Percentiles rank a stretch among this genome's conserved stretches.
Conservation (phyloP, 1,140 invertebrate genomes). For the Heliothis subflexa region DNA sequence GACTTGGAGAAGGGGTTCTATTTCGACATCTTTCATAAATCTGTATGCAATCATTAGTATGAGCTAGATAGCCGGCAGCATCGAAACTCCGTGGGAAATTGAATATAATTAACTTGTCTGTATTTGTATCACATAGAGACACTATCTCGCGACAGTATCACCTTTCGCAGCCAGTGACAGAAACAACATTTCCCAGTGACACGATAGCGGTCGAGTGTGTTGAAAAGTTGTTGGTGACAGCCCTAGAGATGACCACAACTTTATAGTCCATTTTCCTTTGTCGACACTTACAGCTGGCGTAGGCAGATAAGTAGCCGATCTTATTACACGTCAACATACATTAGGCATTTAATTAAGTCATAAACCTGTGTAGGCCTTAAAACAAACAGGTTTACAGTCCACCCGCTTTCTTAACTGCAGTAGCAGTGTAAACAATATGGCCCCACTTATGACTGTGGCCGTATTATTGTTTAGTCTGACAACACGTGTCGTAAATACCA, state of each 20-base stretch:
- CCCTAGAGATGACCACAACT: not conserved
- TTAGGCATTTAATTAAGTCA: conserved; percentile 9
- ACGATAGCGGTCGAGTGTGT: not conserved
- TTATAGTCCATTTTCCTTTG: not conserved
- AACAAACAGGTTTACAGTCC: not conserved
- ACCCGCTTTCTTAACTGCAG: not conserved
- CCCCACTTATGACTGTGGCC: not conserved
- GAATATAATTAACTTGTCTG: conserved; percentile 26
- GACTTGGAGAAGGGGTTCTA: too few species aligned
- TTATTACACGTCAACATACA: conserved; percentile 13
- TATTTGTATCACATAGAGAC: conserved; percentile 17
- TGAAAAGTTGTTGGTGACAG: conserved; percentile 22
- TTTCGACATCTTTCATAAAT: too few species aligned
- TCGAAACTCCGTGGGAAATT: conserved; percentile 8
- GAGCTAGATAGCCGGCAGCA: not conserved
- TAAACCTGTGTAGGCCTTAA: not conserved
- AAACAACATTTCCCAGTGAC: conserved; percentile 7
- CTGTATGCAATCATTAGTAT: too few species aligned
- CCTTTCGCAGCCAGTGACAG: not conserved
- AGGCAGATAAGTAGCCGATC: conserved; percentile 26
- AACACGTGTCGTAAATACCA: conserved; percentile 11
- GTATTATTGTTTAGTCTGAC: conserved; percentile 16
- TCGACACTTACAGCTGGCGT: conserved; percentile 10
- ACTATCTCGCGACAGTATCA: not conserved
- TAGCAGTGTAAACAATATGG: not conserved